Base-by-base conservation (phyloP, 92 coral and sea anemone genomes). In the Umimayanthus chanpuru region DNA sequence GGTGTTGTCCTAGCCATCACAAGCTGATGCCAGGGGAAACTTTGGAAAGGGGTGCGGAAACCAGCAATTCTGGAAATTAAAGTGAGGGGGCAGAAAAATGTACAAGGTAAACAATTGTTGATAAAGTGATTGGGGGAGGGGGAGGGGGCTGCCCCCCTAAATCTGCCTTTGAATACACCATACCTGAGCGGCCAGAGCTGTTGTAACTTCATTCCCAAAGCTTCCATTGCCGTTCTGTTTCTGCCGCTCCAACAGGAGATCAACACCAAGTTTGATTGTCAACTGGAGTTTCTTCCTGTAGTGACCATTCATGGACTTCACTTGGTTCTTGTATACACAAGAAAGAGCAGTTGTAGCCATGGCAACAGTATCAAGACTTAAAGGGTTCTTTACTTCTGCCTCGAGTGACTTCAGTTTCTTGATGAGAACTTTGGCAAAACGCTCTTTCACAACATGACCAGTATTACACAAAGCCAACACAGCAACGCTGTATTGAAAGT, bases 131-230 rank as follows among this genome's bases (percentile, higher is more conserved):
- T 32, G 36, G 36, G 36, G 36, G 36, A 2, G 36, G 36, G 36
- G 36, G 36, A 32, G 2, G 36, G 36, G 36, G 36, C 36, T 32
- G 36, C 3, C 15, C 65, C 18, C 23, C 3, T 14, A 56, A 2
- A 3, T 20, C 5, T 56, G 11, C 18, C 23, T 23, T 15, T 56
- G 23, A 61, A 61, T 5, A 26, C 26, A 61, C 68, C 41, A 4
- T 6, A 83, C 87, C 87, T 83, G 87, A 25, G 70, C 87, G 1
- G 43, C 87, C 28, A 83, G 74, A 25, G 87, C 64, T 41, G 87
- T 83, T 70, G 87, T 83, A 18, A 83, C 43, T 43, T 83, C 87
- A 70, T 83, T 83, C 38, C 87, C 87, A 83, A 83, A 83, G 77
- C 87, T 70, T 83, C 78, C 67, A 28, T 83, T 68, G 3, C 28